phyloP scores from a whole-genome alignment of 1,140 invertebrate genomes.

The Drosophila truncata region DNA sequence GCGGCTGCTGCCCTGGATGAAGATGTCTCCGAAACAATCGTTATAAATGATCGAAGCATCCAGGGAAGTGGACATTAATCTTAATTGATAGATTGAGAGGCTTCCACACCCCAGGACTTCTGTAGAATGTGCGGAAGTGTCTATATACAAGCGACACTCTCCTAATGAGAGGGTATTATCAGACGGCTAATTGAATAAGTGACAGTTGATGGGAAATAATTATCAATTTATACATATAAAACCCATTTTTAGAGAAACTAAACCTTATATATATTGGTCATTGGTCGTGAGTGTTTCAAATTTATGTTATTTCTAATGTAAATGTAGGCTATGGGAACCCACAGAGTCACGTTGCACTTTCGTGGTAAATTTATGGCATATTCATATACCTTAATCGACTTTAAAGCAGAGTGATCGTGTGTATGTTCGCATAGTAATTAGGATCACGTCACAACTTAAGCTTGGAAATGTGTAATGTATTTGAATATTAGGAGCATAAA shows the following conservation, averaged over 20 bases:
- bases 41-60: conserved; percentile 45
- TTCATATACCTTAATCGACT: conserved; percentile 27
- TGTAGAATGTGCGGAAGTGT: conserved; percentile 42
- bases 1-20: conserved; percentile 5
- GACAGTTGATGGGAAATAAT: conserved; percentile 27
- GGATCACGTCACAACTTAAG: conserved; percentile 30
- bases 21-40: conserved; percentile 40
- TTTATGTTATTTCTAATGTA: conserved; percentile 21
- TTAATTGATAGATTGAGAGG: conserved; percentile 63
- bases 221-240: neutral
- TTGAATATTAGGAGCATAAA: conserved; percentile 39
- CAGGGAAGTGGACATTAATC: conserved; percentile 57
- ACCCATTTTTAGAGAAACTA: neutral
- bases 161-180: conserved; percentile 13
- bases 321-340: conserved; percentile 3
- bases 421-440: conserved; percentile 5
- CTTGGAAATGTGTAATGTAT: conserved; percentile 13
- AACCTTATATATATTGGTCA: neutral
- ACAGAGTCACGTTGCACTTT: conserved; percentile 31
- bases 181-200: conserved; percentile 20
- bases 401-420: conserved; percentile 19
- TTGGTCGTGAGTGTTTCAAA: conserved; percentile 17
- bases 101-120: conserved; percentile 10
- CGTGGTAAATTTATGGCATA: conserved; percentile 23
- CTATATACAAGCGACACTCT: conserved; percentile 25